These are phyloP conservation scores for Corythaeola cristata DNA, from an alignment of 2,113 vertebrate genomes.

Conservation along the genomic window DNA sequence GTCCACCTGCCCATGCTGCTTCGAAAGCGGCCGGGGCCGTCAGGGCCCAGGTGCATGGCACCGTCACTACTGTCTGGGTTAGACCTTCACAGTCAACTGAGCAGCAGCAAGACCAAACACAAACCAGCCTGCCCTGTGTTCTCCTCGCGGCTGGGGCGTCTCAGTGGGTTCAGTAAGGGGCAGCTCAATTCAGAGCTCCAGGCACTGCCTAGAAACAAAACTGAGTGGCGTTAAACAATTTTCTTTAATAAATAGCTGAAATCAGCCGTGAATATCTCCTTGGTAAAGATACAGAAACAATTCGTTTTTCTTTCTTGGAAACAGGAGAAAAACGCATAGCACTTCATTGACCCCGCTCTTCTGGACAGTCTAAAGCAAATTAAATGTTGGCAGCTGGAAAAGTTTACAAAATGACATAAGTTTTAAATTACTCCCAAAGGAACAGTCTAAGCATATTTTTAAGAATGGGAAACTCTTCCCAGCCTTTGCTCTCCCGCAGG, in stretches of 20 bases:
- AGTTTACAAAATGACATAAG: constrained; percentile 50
- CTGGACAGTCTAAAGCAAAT: constrained; percentile 50
- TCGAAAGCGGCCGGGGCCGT: neutral
- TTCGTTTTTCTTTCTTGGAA: neutral
- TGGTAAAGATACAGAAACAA: constrained; percentile 42
- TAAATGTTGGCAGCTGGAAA: constrained; percentile 43
- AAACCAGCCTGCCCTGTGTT: neutral
- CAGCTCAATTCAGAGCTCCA: neutral
- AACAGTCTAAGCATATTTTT: constrained; percentile 51
- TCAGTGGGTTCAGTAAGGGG: neutral
- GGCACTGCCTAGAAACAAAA: constrained; percentile 17
- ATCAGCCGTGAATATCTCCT: neutral
- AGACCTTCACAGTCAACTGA: neutral
- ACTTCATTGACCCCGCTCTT: constrained; percentile 17
- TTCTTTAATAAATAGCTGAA: neutral
- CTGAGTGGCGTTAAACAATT: neutral
- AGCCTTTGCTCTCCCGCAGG: neutral
- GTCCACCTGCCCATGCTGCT: accelerated
- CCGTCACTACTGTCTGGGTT: accelerated
- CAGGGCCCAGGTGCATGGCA: neutral
- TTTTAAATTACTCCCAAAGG: constrained; percentile 50
- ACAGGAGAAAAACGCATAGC: neutral
- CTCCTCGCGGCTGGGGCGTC: accelerated
- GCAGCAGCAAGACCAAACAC: neutral
- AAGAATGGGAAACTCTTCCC: constrained; percentile 62